Base-by-base conservation (phyloP, 53 echinoderm and acorn worm species). In the Temnopleurus reevesii region DNA sequence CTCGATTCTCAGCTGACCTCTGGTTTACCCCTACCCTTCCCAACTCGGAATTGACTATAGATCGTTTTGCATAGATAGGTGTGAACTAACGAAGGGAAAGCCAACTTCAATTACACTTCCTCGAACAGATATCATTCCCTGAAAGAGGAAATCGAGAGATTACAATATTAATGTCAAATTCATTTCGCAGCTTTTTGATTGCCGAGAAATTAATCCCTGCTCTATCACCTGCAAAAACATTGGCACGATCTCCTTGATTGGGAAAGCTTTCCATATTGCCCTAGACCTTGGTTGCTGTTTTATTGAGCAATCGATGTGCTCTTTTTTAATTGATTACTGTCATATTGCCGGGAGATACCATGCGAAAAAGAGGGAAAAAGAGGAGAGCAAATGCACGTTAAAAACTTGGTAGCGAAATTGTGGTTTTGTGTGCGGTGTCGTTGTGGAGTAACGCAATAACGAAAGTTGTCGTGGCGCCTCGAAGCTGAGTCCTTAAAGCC, bases 271-370 rank as follows among this genome's bases (percentile, higher is more conserved):
- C 6, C n/a, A 23, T 17, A 71, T 5, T n/a, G 71, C n/a, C 71
- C 71, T 71, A 71, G 71, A 71, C 71, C 71, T 71, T 71, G 71
- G 21, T 15, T 71, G 10, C 2, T 38, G 71, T 71, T 71, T 41
- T 21, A 71, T 41, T 19, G 36, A 33, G 33, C 33, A 34, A 31
- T 30, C 17, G 63, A 63, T 63, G 34, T 29, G 18, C 15, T 63
- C 34, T 12, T 56, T 71, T n/a, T 71, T 38, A 65, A 65, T 71
- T 21, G 41, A 41, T 71, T 71, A 71, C 35, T 65, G 65, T 71
- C 30, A 71, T 71, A 38, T 71, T 21, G 38, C 71, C 36, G n/a
- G n/a, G 23, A 21, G 19, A 43, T 19, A 21, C 7, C 41, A 35
- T n/a, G 21, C 21, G 4, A 12, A 7, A 21, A 6, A 4, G 24